Evolutionary conservation across 2,888 invertebrate genomes (phyloP).

Genomic region (Theodoxus fluviatilis): DNA sequence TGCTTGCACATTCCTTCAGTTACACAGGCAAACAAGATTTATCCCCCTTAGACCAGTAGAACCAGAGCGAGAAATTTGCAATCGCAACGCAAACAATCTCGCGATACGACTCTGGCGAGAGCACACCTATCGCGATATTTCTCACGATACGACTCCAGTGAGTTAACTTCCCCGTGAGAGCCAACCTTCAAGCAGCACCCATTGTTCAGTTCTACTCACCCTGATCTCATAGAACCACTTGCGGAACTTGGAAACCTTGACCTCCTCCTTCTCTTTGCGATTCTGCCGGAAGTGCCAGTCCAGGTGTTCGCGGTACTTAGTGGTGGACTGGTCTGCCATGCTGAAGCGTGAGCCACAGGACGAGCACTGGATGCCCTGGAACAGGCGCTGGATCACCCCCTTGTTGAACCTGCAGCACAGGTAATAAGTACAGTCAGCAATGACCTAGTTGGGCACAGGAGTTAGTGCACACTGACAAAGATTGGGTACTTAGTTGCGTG

Average conservation of each 20-base stretch:
- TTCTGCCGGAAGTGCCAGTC: constrained; percentile 98
- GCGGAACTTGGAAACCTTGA: constrained; percentile 80
- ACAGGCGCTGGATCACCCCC: constrained; percentile 72
- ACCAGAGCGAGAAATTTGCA: too few species aligned
- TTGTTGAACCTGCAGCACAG: constrained; percentile 76
- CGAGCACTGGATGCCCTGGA: constrained; percentile 93
- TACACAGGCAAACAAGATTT: too few species aligned
- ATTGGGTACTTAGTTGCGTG: too few species aligned
- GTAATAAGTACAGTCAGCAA: too few species aligned
- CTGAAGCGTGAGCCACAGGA: constrained; percentile 95
- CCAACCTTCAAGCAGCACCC: not conserved
- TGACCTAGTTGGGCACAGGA: too few species aligned
- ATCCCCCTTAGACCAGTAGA: too few species aligned
- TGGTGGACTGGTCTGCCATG: constrained; percentile 73
- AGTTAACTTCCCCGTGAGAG: not conserved
- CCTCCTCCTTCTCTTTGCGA: constrained; percentile 82
- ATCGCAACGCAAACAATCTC: too few species aligned
- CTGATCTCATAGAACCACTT: constrained; percentile 86
- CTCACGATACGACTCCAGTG: too few species aligned
- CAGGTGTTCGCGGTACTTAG: constrained; percentile 87
- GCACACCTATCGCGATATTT: too few species aligned
- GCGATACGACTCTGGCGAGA: too few species aligned
- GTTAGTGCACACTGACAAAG: too few species aligned
- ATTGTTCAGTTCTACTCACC: constrained; percentile 59
- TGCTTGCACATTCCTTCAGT: too few species aligned